phyloP scores from a whole-genome alignment of 2,797 vertebrate genomes.

The Spinibarbus caldwelli region DNA sequence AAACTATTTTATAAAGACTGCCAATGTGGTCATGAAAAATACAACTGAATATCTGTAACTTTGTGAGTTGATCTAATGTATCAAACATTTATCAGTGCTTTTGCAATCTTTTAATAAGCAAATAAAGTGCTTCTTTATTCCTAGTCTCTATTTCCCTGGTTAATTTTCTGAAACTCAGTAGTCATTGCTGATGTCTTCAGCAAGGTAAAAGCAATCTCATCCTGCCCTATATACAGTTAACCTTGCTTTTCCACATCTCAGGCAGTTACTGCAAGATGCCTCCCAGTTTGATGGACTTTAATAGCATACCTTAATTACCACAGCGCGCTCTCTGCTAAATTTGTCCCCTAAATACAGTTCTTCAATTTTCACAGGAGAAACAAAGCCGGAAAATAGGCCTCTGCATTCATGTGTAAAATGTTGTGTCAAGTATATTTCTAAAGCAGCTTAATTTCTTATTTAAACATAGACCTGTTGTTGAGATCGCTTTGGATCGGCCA shows the following conservation, averaged over 20 bases:
- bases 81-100: background rate
- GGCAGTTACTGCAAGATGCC: conserved; percentile 44
- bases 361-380: conserved; percentile 55
- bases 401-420: conserved; percentile 40
- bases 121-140: background rate
- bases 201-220: conserved; percentile 41
- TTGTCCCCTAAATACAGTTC: conserved; percentile 58
- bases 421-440: conserved; percentile 21
- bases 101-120: background rate
- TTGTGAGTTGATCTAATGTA: background rate
- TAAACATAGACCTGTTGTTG: background rate
- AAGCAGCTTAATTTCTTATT: conserved; percentile 19
- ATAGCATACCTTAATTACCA: conserved; percentile 62
- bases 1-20: background rate
- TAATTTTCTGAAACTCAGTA: background rate
- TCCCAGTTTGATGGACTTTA: conserved; percentile 55
- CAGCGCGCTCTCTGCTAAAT: conserved; percentile 56
- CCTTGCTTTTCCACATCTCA: conserved; percentile 50
- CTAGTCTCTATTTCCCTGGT: background rate
- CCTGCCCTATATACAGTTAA: conserved; percentile 49
- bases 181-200: conserved; percentile 34
- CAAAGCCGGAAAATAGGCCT: conserved; percentile 51
- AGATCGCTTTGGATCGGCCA: background rate
- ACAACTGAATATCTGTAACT: background rate
- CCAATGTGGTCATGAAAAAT: background rate